Evolutionary conservation across 2,797 vertebrate genomes (phyloP).

Genomic region (Cryptoprocta ferox): DNA sequence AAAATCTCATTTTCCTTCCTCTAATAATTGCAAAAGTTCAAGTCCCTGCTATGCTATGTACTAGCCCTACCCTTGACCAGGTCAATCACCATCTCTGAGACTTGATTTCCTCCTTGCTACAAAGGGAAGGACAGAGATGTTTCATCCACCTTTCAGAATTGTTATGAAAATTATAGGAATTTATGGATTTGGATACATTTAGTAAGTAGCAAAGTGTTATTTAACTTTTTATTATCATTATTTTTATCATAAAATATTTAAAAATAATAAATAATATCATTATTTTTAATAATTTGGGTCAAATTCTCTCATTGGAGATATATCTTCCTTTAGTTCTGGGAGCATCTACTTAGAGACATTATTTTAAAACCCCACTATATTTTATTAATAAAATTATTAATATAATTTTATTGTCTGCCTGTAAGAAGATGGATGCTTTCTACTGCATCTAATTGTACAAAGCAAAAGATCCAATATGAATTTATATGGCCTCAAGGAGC

Average conservation of each 20-base stretch:
- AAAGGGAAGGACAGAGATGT: not conserved
- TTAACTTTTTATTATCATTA: conserved; percentile 39
- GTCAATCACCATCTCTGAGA: not conserved
- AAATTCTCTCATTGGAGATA: not conserved
- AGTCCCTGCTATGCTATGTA: not conserved
- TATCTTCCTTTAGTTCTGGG: not conserved
- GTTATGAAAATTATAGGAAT: conserved; percentile 7
- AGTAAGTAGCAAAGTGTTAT: not conserved
- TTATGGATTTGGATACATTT: conserved; percentile 11
- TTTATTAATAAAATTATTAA: conserved; percentile 47
- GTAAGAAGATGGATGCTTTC: conserved; percentile 32
- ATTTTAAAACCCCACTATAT: not conserved
- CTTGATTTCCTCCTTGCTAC: not conserved
- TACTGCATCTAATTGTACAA: conserved; percentile 58
- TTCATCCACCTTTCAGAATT: not conserved
- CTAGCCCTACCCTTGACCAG: not conserved
- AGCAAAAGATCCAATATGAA: conserved; percentile 57
- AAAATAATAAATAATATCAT: too few species aligned
- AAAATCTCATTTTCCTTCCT: not conserved
- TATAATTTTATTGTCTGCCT: not conserved
- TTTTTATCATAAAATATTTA: not conserved
- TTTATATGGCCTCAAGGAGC: conserved; percentile 65
- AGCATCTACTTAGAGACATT: conserved; percentile 35
- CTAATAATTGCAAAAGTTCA: conserved; percentile 29
- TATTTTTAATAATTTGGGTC: conserved; percentile 32